Percentiles rank a stretch among this genome's conserved stretches.
These are phyloP conservation scores for Rhagonycha fulva DNA, from an alignment of 2,888 invertebrate species.

Conservation along the genomic window DNA sequence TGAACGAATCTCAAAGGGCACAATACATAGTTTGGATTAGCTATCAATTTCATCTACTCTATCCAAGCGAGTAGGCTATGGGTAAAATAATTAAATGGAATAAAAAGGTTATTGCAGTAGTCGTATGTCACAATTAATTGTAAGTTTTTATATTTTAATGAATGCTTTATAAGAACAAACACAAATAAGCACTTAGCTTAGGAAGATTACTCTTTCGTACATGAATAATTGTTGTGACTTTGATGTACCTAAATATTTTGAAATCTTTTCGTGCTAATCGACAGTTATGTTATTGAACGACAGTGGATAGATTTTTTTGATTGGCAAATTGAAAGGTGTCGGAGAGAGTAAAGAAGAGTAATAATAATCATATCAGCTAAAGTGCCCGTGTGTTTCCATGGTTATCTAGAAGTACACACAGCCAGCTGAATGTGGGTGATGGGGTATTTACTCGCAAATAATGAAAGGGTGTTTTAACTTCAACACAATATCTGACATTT, in stretches of 20 bases:
- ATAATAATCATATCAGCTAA: constrained; percentile 27
- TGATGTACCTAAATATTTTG: not conserved
- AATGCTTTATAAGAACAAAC: constrained; percentile 12
- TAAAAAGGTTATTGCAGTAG: not conserved
- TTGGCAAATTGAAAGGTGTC: constrained; percentile 20
- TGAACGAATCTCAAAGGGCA: constrained; percentile 24
- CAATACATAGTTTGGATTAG: constrained; percentile 20
- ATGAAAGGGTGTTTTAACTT: constrained; percentile 15
- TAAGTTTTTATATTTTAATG: constrained; percentile 7
- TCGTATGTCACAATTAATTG: constrained; percentile 7
- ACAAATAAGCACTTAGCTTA: constrained; percentile 25
- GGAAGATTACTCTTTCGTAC: constrained; percentile 10
- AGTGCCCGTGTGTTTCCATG: constrained; percentile 31
- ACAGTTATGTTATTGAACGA: not conserved
- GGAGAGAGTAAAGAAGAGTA: constrained; percentile 16
- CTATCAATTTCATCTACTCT: constrained; percentile 10
- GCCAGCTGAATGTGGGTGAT: constrained; percentile 22
- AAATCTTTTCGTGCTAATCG: not conserved
- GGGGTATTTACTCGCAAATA: constrained; percentile 21
- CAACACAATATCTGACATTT: not conserved
- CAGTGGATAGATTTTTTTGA: not conserved
- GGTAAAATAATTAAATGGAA: constrained; percentile 14
- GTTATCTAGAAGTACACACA: constrained; percentile 33
- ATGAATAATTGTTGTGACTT: not conserved
- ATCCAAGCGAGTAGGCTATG: constrained; percentile 5